Conservation (phyloP, 2,797 vertebrate species). For the Pseudochirops corinnae region DNA sequence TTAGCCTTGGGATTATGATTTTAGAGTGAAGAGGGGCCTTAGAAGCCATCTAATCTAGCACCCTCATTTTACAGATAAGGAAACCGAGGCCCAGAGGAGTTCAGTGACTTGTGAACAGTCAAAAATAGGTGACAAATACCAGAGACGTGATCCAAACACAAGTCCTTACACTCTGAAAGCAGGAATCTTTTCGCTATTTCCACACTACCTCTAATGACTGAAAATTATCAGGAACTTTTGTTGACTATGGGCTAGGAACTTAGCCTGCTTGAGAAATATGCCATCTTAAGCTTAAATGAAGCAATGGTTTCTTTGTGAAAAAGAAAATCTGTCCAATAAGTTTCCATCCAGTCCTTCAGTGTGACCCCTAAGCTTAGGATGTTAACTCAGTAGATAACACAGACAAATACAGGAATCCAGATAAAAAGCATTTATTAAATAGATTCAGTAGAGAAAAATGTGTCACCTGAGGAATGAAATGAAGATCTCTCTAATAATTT, state of each 20-base stretch:
- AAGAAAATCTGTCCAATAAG: rapidly evolving
- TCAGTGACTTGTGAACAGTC: background rate
- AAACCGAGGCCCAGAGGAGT: background rate
- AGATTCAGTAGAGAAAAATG: conserved; percentile 1
- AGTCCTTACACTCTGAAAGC: background rate
- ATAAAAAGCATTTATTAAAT: background rate
- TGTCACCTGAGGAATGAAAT: background rate
- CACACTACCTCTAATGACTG: background rate
- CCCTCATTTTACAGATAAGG: rapidly evolving
- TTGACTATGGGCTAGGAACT: background rate
- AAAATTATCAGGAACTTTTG: background rate
- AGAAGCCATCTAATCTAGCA: background rate
- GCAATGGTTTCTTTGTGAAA: rapidly evolving
- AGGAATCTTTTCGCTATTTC: background rate
- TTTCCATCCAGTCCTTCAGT: rapidly evolving
- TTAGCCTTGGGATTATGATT: background rate
- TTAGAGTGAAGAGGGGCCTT: background rate
- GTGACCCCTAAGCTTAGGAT: background rate
- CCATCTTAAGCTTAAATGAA: rapidly evolving
- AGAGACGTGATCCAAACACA: background rate
- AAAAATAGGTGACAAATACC: background rate
- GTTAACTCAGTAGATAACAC: rapidly evolving
- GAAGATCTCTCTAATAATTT: background rate
- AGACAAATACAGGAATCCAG: conserved; percentile 14
- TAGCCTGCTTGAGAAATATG: rapidly evolving